Conservation (phyloP, 2,797 vertebrate genomes). For the Halcyon chelicuti region DNA sequence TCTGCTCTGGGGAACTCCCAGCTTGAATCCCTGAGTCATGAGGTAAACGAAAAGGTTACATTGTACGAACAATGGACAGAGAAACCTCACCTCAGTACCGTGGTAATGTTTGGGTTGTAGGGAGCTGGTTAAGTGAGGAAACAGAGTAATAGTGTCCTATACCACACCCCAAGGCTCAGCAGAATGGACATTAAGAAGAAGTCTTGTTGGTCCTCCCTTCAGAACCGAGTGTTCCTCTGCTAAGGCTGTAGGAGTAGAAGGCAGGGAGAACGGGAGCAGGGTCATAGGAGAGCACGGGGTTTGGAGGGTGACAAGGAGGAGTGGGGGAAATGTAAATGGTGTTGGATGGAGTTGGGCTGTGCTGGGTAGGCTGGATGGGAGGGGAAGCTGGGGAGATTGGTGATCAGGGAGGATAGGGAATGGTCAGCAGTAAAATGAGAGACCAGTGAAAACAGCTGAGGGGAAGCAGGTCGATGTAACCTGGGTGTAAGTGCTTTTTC, state of each 20-base stretch:
- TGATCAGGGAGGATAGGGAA: background rate
- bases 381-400: background rate
- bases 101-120: background rate
- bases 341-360: background rate
- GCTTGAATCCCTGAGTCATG: background rate
- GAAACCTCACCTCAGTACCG: background rate
- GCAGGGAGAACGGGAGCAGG: background rate
- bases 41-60: background rate
- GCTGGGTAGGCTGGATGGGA: background rate
- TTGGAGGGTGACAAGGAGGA: background rate
- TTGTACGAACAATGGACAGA: background rate
- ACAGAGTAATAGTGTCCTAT: background rate
- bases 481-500: background rate
- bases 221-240: background rate
- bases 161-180: background rate
- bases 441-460: background rate
- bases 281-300: background rate
- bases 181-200: background rate
- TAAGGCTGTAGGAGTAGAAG: background rate
- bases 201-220: background rate
- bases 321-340: fast-evolving
- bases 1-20: background rate
- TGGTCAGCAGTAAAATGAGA: background rate
- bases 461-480: background rate
- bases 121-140: background rate